phyloP scores from a whole-genome alignment of 2,888 invertebrate genomes.

The Eulithis testata region DNA sequence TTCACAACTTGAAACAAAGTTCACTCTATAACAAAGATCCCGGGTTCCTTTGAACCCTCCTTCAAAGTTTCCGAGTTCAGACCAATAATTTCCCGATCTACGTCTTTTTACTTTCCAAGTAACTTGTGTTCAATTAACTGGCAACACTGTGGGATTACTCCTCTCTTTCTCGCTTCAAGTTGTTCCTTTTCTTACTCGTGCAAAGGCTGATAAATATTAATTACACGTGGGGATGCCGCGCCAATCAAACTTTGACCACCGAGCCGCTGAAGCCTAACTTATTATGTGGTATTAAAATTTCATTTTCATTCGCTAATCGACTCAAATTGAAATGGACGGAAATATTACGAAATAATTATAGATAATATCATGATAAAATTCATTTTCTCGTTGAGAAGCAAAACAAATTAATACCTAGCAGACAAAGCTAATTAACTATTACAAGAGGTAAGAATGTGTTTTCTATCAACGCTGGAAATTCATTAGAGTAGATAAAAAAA shows the following conservation, averaged over 20 bases:
- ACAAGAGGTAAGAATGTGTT: conserved; percentile 48
- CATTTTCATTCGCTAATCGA: conserved; percentile 70
- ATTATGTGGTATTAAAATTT: conserved; percentile 82
- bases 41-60: conserved; percentile 51
- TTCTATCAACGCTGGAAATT: conserved; percentile 58
- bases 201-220: conserved; percentile 76
- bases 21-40: conserved; percentile 55
- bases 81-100: conserved; percentile 66
- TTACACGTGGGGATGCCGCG: conserved; percentile 79
- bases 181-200: conserved; percentile 62
- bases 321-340: conserved; percentile 71
- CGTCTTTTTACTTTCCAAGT: conserved; percentile 65
- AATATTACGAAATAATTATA: conserved; percentile 56
- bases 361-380: conserved; percentile 55
- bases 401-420: conserved; percentile 34
- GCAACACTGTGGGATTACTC: conserved; percentile 67
- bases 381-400: conserved; percentile 30
- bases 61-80: conserved; percentile 58
- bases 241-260: conserved; percentile 83
- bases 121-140: conserved; percentile 72
- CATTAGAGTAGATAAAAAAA: conserved; percentile 65
- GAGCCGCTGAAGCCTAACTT: conserved; percentile 79
- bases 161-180: conserved; percentile 55
- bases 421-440: conserved; percentile 50
- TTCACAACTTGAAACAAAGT: conserved; percentile 49